A percentile compares a stretch with the other conserved stretches of the same genome.
These are phyloP conservation scores for Oncopodura yosiiana DNA, from an alignment of 1,140 invertebrate genomes.

Conservation along the genomic window DNA sequence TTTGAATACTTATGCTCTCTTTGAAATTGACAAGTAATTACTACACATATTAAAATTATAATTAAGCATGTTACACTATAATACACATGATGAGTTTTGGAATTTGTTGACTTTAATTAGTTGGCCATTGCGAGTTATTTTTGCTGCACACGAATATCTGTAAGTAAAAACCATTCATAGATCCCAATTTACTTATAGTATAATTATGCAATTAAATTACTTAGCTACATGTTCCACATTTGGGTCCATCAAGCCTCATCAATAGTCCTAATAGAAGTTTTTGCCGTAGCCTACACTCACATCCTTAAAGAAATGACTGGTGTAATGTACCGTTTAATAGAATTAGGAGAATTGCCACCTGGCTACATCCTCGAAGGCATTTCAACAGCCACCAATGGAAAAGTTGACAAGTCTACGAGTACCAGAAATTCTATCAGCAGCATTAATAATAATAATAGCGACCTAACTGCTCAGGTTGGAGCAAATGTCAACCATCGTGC, in stretches of 20 bases:
- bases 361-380: no score
- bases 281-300: constrained; percentile 10
- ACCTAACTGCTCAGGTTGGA: no score
- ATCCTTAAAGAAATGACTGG: constrained; percentile 16
- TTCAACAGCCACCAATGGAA: background rate
- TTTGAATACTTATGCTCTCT: constrained; percentile 18
- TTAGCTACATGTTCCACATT: constrained; percentile 19
- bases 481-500: no score
- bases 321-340: constrained; percentile 8
- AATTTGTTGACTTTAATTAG: no score
- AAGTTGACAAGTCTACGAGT: background rate
- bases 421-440: background rate
- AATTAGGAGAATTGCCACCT: background rate
- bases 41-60: no score
- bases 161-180: no score
- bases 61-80: no score
- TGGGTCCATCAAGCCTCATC: constrained; percentile 11
- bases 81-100: no score
- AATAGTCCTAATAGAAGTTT: constrained; percentile 10
- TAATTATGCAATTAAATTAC: no score
- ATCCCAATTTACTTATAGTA: no score
- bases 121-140: constrained; percentile 5
- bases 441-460: no score
- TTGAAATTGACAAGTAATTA: constrained; percentile 2
- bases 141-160: constrained; percentile 10